These are phyloP conservation scores for Thamnophis sirtalis DNA, from an alignment of 2,113 vertebrate species.

Conservation along the genomic window DNA sequence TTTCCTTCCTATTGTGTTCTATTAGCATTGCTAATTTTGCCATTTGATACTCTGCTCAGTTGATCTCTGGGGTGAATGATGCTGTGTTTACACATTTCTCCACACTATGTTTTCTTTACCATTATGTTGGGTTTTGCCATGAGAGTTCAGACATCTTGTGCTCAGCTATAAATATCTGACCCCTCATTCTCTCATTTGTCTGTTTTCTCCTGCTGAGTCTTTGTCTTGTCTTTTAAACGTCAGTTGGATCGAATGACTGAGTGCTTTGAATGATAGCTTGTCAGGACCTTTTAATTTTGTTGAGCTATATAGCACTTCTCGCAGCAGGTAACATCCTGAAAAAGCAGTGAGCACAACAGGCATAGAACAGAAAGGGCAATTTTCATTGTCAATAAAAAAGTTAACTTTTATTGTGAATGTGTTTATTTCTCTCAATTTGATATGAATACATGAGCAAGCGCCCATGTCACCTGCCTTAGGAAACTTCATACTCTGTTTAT, in stretches of 20 bases:
- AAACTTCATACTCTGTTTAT: neutral
- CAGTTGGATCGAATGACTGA: neutral
- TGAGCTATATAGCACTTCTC: neutral
- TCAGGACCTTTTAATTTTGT: fast-evolving
- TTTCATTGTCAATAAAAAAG: neutral
- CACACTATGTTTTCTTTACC: slow-evolving; percentile 42
- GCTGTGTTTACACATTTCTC: slow-evolving; percentile 32
- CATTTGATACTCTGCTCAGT: neutral
- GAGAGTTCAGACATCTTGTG: slow-evolving; percentile 32
- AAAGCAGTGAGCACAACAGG: neutral
- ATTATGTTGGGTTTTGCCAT: slow-evolving; percentile 21
- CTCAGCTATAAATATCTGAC: slow-evolving; percentile 34
- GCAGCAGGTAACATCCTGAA: neutral
- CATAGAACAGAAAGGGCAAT: neutral
- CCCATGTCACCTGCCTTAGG: neutral
- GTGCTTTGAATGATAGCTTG: neutral
- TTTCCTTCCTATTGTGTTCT: neutral
- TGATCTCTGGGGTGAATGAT: slow-evolving; percentile 22
- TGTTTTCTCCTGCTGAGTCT: slow-evolving; percentile 37
- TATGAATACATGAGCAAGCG: neutral
- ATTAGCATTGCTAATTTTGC: slow-evolving; percentile 10
- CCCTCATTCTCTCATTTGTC: slow-evolving; percentile 29
- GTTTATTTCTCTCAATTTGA: neutral
- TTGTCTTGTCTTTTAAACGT: slow-evolving; percentile 50
- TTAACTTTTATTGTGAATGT: neutral